A percentile compares a stretch with the other conserved stretches of the same genome.
Evolutionary conservation across 2,113 vertebrate genomes (phyloP).

Genomic region (Cranoglanis bouderius): DNA sequence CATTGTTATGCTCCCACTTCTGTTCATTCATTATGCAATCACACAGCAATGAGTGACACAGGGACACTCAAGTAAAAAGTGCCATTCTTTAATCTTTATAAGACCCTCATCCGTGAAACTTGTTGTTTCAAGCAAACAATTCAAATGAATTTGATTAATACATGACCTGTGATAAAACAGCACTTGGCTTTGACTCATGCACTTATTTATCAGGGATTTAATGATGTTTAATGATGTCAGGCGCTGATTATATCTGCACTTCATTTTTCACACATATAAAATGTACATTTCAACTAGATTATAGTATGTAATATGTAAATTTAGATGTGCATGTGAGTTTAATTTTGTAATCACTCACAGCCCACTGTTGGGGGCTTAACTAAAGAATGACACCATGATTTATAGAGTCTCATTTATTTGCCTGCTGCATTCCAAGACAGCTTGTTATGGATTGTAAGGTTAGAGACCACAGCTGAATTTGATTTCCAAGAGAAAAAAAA

Average conservation of each 20-base stretch:
- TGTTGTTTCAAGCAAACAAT: neutral
- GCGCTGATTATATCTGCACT: neutral
- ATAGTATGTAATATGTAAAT: neutral
- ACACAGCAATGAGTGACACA: neutral
- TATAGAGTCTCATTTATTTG: slow-evolving; percentile 22
- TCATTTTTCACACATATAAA: neutral
- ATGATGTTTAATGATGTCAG: neutral
- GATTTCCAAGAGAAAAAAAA: slow-evolving; percentile 1
- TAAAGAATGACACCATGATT: slow-evolving; percentile 1
- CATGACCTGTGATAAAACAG: neutral
- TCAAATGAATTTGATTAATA: neutral
- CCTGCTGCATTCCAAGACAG: neutral
- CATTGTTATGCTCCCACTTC: neutral
- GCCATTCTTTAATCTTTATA: neutral
- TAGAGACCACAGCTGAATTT: slow-evolving; percentile 19
- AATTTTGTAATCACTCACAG: slow-evolving; percentile 34
- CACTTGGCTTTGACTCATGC: neutral
- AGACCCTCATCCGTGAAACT: neutral
- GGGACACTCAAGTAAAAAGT: neutral
- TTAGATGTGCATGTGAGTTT: slow-evolving; percentile 38
- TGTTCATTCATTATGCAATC: slow-evolving; percentile 2
- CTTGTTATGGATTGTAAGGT: slow-evolving; percentile 5
- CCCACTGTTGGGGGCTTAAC: neutral
- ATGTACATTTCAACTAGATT: neutral
- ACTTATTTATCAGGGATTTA: neutral